Evolutionary conservation across 92 coral and sea anemone genomes (phyloP), one percentile per base, ranked within the genome.

Genomic region (Phenganax marumi): DNA sequence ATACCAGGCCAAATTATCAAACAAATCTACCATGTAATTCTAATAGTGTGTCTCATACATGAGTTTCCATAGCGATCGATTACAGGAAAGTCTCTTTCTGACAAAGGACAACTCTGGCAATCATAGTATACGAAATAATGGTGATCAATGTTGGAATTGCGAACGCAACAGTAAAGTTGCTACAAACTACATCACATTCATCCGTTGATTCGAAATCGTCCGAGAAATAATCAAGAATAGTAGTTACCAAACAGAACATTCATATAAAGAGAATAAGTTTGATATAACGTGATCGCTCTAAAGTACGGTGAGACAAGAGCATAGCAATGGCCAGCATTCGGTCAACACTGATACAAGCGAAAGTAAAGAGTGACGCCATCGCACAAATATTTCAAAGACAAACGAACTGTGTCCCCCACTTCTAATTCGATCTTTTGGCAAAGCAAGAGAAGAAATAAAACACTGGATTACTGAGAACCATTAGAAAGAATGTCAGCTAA

Each of bases 331-430:
- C 64, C 43, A 74, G 17, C 79, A 74, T 74, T 52, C 79, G 52
- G 60, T 74, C 79, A 3, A 74, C 79, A 43, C 79, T 74, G 43
- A 74, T 74, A 13, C 64, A 74, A 74, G 65, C 79, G 23, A 74
- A 74, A 19, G 43, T 74, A 21, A 54, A 51, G 16, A 52, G 43
- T 14, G 64, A 74, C 0, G 50, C 79, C 64, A 52, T 52, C 0
- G 63, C 53, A 8, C 79, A 74, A 52, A 74, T 52, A 74, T 74
- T 74, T 54, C 64, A 25, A 10, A 74, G 65, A 24, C 10, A 74
- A 24, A 12, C 79, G 64, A 24, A 74, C 63, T 19, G 9, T 2
- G 17, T 74, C 43, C 17, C 79, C 79, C 51, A 74, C 8, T 74
- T 74, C 79, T 3, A 12, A 51, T 8, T 74, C 48, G 14, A 74